Evolutionary conservation across 2,888 invertebrate genomes (phyloP).

Genomic region (Aradus depressus): DNA sequence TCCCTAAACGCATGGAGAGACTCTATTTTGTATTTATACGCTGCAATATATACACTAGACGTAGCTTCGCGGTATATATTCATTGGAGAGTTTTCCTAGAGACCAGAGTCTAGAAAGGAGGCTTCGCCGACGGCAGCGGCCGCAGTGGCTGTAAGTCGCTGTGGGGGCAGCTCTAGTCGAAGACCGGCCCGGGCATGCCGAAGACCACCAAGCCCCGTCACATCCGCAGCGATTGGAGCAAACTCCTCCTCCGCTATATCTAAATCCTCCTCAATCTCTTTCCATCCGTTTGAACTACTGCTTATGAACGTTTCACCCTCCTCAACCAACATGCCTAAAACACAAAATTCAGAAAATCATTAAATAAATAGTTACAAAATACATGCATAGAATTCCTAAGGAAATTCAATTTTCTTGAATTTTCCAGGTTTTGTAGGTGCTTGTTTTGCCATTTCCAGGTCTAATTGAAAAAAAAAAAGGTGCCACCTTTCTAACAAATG

Average conservation of each 20-base stretch:
- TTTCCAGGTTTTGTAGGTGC: no score
- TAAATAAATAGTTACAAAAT: no score
- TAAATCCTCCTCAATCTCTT: slow-evolving; percentile 33
- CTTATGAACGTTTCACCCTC: slow-evolving; percentile 64
- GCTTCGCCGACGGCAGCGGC: slow-evolving; percentile 42
- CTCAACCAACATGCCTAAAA: slow-evolving; percentile 40
- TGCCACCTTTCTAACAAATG: no score
- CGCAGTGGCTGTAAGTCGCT: slow-evolving; percentile 14
- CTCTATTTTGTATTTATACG: no score
- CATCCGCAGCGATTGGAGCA: slow-evolving; percentile 31
- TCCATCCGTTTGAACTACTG: slow-evolving; percentile 61
- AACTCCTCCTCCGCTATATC: slow-evolving; percentile 14
- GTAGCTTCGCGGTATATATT: no score
- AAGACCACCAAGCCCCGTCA: slow-evolving; percentile 49
- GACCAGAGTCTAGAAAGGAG: slow-evolving; percentile 50
- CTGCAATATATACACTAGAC: no score
- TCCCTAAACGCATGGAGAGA: no score
- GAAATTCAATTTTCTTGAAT: no score
- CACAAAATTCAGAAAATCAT: slow-evolving; percentile 5
- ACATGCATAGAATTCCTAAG: no score
- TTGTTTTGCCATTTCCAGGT: no score
- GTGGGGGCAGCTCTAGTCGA: slow-evolving; percentile 48
- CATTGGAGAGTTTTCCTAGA: no score
- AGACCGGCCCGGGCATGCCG: slow-evolving; percentile 60
- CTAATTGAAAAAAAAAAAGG: no score